These are phyloP conservation scores for Microchrysa polita DNA, from an alignment of 2,888 invertebrate species.

Conservation along the genomic window DNA sequence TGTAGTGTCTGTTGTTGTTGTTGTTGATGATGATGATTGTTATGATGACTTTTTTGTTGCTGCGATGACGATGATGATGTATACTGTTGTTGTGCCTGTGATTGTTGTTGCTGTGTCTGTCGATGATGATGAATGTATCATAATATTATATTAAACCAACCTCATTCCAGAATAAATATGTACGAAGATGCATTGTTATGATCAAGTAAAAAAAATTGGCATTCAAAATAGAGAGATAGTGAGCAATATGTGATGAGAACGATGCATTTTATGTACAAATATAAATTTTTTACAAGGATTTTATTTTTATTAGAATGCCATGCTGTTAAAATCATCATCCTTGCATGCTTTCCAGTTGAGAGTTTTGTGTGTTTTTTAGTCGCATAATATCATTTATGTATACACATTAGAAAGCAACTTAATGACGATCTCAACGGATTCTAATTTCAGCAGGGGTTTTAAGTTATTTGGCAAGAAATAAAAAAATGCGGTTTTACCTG, in stretches of 20 bases:
- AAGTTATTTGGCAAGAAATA: background rate
- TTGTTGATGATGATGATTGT: constrained; percentile 48
- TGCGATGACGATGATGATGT: constrained; percentile 30
- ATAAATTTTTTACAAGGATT: too few relatives aligned
- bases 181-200: too few relatives aligned
- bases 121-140: constrained; percentile 31
- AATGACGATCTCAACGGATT: background rate
- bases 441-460: background rate
- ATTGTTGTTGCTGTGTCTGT: constrained; percentile 40
- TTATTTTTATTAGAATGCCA: background rate
- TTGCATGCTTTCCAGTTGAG: background rate
- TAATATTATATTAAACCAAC: background rate
- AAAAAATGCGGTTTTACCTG: constrained; percentile 65
- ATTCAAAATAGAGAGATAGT: constrained; percentile 7
- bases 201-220: background rate
- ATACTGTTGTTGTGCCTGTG: constrained; percentile 36
- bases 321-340: constrained; percentile 20
- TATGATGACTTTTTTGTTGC: constrained; percentile 39
- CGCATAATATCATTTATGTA: too few relatives aligned
- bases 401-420: background rate
- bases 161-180: too few relatives aligned
- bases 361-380: too few relatives aligned
- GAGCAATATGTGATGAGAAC: too few relatives aligned
- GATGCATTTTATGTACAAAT: too few relatives aligned
- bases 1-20: constrained; percentile 46